phyloP scores from a whole-genome alignment of 2,113 vertebrate genomes.

The Hydrochoerus hydrochaeris region DNA sequence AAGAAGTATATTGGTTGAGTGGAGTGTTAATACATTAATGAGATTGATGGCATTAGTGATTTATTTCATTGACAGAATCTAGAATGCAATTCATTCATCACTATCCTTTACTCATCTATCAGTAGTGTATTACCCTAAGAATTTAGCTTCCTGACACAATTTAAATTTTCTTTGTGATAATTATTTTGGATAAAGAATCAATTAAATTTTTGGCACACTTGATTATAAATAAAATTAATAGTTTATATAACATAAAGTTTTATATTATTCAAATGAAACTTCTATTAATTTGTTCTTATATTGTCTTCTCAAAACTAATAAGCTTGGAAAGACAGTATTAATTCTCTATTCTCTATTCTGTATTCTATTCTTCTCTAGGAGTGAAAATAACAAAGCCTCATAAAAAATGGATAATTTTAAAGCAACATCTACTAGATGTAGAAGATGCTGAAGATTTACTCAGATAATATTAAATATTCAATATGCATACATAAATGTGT shows the following conservation, averaged over 20 bases:
- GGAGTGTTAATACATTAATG: conserved; percentile 69
- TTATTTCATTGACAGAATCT: conserved; percentile 75
- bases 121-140: conserved; percentile 11
- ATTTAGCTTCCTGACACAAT: conserved; percentile 29
- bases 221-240: conserved; percentile 27
- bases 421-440: neutral
- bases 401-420: conserved; percentile 4
- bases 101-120: conserved; percentile 64
- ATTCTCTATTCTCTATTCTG: no score
- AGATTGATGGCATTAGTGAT: conserved; percentile 74
- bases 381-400: neutral
- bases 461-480: neutral
- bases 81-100: conserved; percentile 79
- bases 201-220: conserved; percentile 1
- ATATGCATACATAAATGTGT: neutral
- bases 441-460: neutral
- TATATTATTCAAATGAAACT: neutral
- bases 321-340: conserved; percentile 4
- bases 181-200: conserved; percentile 18
- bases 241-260: conserved; percentile 24
- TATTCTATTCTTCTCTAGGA: neutral
- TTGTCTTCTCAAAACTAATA: neutral
- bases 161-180: conserved; percentile 62
- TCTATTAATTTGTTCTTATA: neutral
- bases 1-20: conserved; percentile 61